Evolutionary conservation across 2,113 vertebrate species (phyloP).

Genomic region (Tonatia bakeri): DNA sequence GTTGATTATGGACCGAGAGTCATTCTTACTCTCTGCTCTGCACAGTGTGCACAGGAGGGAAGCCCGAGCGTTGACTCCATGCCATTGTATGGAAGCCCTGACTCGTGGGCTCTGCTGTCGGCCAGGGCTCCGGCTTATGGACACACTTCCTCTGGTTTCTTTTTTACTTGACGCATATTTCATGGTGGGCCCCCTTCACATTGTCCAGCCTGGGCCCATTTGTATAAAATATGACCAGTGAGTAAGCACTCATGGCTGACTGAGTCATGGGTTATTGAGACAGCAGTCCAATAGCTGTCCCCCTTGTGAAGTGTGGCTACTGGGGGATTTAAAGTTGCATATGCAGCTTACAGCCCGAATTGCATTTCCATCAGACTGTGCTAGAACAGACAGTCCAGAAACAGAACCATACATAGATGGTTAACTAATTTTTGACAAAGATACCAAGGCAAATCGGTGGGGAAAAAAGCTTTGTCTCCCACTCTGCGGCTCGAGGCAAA

Average conservation of each 20-base stretch:
- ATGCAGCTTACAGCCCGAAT: neutral
- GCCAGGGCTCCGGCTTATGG: neutral
- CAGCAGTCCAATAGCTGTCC: neutral
- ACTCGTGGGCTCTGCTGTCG: neutral
- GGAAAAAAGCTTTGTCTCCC: neutral
- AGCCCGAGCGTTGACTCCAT: fast-evolving
- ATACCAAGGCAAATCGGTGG: neutral
- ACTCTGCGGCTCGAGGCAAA: neutral
- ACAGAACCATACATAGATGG: neutral
- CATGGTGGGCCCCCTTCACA: neutral
- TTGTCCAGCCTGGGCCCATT: neutral
- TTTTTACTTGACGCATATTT: neutral
- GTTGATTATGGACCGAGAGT: neutral
- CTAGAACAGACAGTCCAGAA: neutral
- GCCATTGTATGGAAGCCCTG: fast-evolving
- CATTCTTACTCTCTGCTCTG: neutral
- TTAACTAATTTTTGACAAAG: neutral
- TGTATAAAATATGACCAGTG: neutral
- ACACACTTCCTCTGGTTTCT: neutral
- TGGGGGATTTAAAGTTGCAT: neutral
- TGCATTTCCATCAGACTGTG: too few relatives aligned
- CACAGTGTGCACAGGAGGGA: neutral
- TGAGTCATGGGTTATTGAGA: neutral
- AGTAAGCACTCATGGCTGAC: too few relatives aligned
- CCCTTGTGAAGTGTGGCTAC: neutral